phyloP scores from a whole-genome alignment of 2,113 vertebrate species.

The Taxidea taxus region DNA sequence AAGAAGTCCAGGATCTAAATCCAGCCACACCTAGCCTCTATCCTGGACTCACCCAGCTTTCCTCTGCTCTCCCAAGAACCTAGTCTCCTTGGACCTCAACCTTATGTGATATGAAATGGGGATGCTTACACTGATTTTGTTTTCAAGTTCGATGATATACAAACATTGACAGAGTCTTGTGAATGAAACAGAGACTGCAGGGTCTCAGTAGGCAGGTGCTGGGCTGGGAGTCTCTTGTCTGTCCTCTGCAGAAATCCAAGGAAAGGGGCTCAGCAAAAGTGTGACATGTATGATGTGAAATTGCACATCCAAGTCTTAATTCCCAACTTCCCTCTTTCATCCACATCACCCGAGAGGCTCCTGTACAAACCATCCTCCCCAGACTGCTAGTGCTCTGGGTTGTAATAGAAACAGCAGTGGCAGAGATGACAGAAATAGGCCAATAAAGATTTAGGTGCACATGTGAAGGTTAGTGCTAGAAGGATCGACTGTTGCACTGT shows the following conservation, averaged over 20 bases:
- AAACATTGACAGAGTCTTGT: not conserved
- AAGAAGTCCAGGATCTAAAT: too few relatives aligned
- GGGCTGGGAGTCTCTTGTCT: not conserved
- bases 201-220: not conserved
- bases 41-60: too few relatives aligned
- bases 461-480: not conserved
- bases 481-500: fast-evolving
- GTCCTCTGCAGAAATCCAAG: not conserved
- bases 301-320: not conserved
- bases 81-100: too few relatives aligned
- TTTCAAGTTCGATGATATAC: not conserved
- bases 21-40: too few relatives aligned
- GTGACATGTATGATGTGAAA: not conserved
- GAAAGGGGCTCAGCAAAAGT: not conserved
- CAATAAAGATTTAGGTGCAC: not conserved
- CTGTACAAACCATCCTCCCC: not conserved
- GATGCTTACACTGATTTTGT: too few relatives aligned
- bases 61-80: too few relatives aligned
- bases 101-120: too few relatives aligned
- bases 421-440: not conserved
- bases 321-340: not conserved
- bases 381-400: not conserved
- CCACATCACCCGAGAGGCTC: not conserved
- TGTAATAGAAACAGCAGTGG: not conserved
- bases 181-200: not conserved